Percentiles rank a stretch among this genome's conserved stretches.
Conservation (phyloP, 53 echinoderm and acorn worm species). For the Holothuria leucospilota region DNA sequence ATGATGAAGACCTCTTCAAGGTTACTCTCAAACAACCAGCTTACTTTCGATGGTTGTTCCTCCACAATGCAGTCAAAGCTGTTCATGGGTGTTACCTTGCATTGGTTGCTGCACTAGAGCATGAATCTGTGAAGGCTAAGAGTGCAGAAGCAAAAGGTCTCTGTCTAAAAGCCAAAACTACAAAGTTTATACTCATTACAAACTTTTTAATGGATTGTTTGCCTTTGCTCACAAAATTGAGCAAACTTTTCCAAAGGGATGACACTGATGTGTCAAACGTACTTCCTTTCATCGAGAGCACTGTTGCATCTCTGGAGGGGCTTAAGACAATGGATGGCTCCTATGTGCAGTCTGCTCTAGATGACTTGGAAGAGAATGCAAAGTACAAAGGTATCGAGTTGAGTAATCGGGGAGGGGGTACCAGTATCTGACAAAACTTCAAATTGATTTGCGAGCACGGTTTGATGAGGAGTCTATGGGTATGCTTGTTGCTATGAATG, state of each 20-base stretch:
- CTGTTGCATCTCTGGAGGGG: background rate
- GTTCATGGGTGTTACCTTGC: slow-evolving; percentile 2
- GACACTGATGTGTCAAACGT: background rate
- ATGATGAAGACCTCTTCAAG: background rate
- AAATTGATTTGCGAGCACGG: background rate
- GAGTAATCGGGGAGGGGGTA: no score
- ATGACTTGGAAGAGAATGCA: no score
- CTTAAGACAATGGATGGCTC: background rate
- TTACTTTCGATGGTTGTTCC: background rate
- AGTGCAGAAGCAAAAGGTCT: background rate
- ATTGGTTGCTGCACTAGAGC: background rate
- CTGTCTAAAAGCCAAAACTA: background rate
- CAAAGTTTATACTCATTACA: background rate
- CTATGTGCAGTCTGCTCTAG: no score
- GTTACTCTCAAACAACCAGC: background rate
- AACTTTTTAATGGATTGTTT: background rate
- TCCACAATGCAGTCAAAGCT: background rate
- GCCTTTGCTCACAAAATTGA: background rate
- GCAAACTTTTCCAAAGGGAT: slow-evolving; percentile 6
- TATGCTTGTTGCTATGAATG: background rate
- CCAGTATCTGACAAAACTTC: background rate
- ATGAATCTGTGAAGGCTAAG: background rate
- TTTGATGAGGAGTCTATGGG: background rate
- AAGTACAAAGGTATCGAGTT: no score
- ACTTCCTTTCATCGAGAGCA: background rate